Base-by-base conservation (phyloP, 1,140 invertebrate genomes). In the Himalopsyche phryganea region DNA sequence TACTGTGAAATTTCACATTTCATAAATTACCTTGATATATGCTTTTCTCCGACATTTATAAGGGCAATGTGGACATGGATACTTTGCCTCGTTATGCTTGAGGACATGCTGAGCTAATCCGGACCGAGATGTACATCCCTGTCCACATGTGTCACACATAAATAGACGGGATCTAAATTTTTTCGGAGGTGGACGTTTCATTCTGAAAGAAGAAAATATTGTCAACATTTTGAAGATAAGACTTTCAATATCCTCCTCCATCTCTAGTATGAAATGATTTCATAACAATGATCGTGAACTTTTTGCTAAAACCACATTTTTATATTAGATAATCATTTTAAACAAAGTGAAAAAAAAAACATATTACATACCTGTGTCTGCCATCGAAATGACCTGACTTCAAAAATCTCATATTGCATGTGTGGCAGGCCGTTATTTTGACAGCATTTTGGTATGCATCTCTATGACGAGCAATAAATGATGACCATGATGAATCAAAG, bases 301-400 rank as follows among this genome's bases (percentile, higher is more conserved):
- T n/a, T n/a, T n/a, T n/a, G n/a, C n/a, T n/a, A n/a, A n/a, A n/a
- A n/a, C n/a, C n/a, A n/a, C n/a, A n/a, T n/a, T n/a, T n/a, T n/a
- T n/a, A n/a, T n/a, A n/a, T n/a, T n/a, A n/a, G n/a, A n/a, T n/a
- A n/a, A n/a, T n/a, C n/a, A n/a, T n/a, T n/a, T n/a, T n/a, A n/a
- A n/a, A n/a, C n/a, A n/a, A n/a, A n/a, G n/a, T n/a, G n/a, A n/a
- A n/a, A n/a, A n/a, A n/a, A n/a, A n/a, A n/a, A n/a, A n/a, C n/a
- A n/a, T n/a, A n/a, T n/a, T n/a, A 47, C 17, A 11, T 14, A 58
- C 60, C 55, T 51, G 28, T 62, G 60, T 46, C 47, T 48, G 17
- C 60, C 60, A 11, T 62, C 55, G 38, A 62, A 62, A 20, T 62
- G 60, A 38, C 60, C 60, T 10, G 60, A 62, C 20, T 62, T 58